Conservation (phyloP, 2,113 vertebrate species). For the Leucoraja erinaceus region DNA sequence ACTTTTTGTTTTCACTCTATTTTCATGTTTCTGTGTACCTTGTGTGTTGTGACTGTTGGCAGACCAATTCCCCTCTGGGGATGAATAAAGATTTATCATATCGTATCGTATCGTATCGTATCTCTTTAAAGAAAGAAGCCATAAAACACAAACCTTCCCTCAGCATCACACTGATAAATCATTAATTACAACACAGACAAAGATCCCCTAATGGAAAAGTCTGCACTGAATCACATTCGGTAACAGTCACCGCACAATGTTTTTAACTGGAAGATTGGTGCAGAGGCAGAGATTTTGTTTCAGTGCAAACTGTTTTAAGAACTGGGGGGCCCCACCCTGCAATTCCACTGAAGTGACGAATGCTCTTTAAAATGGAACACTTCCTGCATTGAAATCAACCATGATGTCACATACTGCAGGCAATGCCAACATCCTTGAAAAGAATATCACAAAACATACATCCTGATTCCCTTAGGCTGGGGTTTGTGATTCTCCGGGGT, state of each 20-base stretch:
- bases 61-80: too few relatives aligned
- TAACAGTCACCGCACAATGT: neutral
- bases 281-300: neutral
- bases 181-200: neutral
- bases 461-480: neutral
- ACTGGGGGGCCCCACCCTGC: neutral
- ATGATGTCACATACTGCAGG: slow-evolving; percentile 15
- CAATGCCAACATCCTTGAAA: slow-evolving; percentile 14
- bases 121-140: neutral
- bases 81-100: too few relatives aligned
- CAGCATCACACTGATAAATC: neutral
- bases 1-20: too few relatives aligned
- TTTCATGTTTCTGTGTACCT: too few relatives aligned
- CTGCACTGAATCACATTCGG: too few relatives aligned
- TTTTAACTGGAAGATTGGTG: neutral
- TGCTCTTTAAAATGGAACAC: slow-evolving; percentile 32
- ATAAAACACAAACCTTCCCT: neutral
- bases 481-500: neutral
- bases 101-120: too few relatives aligned
- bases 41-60: too few relatives aligned
- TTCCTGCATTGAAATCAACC: slow-evolving; percentile 34
- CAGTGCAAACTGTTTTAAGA: neutral
- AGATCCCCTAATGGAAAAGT: neutral
- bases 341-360: slow-evolving; percentile 20
- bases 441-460: slow-evolving; percentile 13